Evolutionary conservation across 2,113 vertebrate species (phyloP).

Genomic region (Macrotus californicus): DNA sequence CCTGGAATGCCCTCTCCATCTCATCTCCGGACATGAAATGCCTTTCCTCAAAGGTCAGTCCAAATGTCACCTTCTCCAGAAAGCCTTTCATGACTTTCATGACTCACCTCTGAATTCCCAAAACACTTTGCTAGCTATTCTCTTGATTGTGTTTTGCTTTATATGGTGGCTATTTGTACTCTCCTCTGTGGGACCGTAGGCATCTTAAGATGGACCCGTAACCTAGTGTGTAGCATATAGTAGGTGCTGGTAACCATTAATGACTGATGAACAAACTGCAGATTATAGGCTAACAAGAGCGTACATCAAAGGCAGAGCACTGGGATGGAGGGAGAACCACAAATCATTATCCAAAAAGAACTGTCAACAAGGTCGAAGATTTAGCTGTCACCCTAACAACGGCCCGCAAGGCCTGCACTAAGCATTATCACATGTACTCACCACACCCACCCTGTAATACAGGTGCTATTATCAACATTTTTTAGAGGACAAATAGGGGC

Average conservation of each 20-base stretch:
- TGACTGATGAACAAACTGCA: neutral
- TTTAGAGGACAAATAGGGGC: neutral
- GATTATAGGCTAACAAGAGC: conserved; percentile 5
- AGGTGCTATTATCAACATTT: neutral
- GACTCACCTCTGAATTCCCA: neutral
- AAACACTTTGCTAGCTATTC: neutral
- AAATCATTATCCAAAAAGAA: conserved; percentile 3
- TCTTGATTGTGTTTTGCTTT: neutral
- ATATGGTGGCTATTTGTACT: neutral
- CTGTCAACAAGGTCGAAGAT: neutral
- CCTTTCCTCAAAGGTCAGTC: neutral
- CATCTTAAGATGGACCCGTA: conserved; percentile 4
- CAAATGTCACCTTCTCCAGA: neutral
- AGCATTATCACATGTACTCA: conserved; percentile 9
- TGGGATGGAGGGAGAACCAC: neutral
- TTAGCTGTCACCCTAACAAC: neutral
- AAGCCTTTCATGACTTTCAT: neutral
- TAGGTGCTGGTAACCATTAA: neutral
- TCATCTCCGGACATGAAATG: neutral
- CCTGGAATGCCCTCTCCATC: neutral
- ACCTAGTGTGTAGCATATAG: neutral
- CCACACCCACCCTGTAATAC: neutral
- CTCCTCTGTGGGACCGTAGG: neutral
- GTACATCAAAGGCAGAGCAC: neutral
- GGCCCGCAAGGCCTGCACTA: neutral